These are phyloP conservation scores for Nibea albiflora DNA, from an alignment of 2,113 vertebrate species.

Conservation along the genomic window DNA sequence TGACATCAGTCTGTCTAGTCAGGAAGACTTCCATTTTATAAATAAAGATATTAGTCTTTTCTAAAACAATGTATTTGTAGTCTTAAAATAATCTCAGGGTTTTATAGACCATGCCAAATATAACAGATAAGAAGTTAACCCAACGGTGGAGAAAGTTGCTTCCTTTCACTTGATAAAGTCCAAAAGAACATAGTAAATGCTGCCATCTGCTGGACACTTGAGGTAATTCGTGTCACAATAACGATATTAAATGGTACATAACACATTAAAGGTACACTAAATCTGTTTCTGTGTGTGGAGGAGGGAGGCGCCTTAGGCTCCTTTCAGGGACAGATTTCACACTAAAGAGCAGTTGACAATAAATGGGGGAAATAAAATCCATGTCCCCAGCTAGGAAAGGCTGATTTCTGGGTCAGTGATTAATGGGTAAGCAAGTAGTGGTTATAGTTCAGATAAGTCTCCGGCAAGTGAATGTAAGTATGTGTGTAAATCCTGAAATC, in stretches of 20 bases:
- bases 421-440: too few relatives aligned
- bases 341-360: too few relatives aligned
- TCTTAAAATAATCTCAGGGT: constrained; percentile 18
- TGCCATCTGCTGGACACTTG: constrained; percentile 44
- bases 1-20: neutral
- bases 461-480: too few relatives aligned
- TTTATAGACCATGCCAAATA: constrained; percentile 11
- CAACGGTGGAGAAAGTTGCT: neutral
- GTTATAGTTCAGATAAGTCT: too few relatives aligned
- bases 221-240: neutral
- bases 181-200: neutral
- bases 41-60: neutral
- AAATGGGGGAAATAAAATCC: too few relatives aligned
- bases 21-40: neutral
- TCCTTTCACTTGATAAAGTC: neutral
- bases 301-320: too few relatives aligned
- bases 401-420: too few relatives aligned
- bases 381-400: too few relatives aligned
- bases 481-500: too few relatives aligned
- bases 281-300: neutral
- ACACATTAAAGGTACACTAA: neutral
- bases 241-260: neutral
- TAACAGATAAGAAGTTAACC: neutral
- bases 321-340: too few relatives aligned
- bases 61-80: neutral